Conservation (phyloP, 2,113 vertebrate genomes). For the Cnemophilus loriae region DNA sequence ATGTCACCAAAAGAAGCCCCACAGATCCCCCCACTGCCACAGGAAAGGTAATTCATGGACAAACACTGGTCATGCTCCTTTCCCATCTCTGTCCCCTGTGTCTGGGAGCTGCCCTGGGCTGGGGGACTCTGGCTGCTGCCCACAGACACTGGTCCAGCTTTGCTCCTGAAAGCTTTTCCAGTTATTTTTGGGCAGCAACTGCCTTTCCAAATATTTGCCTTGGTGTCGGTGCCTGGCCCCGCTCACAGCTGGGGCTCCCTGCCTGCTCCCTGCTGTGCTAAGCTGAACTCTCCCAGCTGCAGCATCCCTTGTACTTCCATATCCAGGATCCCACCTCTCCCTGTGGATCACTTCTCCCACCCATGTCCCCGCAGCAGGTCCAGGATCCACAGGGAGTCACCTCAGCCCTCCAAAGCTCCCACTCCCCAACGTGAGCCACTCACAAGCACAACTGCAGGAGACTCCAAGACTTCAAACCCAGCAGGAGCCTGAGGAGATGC, state of each 20-base stretch:
- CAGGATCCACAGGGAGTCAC: background rate
- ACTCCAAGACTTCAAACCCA: background rate
- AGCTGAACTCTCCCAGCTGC: background rate
- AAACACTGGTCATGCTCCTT: background rate
- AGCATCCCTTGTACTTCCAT: background rate
- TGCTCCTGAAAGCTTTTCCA: background rate
- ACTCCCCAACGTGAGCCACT: accelerated
- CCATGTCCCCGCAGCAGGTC: background rate
- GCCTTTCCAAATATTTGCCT: background rate
- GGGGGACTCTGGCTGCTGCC: background rate
- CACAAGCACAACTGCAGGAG: background rate
- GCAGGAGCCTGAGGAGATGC: background rate
- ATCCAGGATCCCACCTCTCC: background rate
- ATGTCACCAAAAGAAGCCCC: background rate
- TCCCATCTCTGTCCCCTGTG: background rate
- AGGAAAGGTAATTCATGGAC: background rate
- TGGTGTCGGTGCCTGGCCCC: background rate
- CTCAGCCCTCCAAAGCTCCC: background rate
- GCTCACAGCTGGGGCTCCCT: background rate
- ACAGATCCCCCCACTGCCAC: accelerated
- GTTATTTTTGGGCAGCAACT: background rate
- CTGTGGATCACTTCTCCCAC: background rate
- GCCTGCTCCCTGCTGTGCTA: background rate
- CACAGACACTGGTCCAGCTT: background rate
- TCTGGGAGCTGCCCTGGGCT: background rate